phyloP scores from a whole-genome alignment of 2,113 vertebrate species.

The Theropithecus gelada region DNA sequence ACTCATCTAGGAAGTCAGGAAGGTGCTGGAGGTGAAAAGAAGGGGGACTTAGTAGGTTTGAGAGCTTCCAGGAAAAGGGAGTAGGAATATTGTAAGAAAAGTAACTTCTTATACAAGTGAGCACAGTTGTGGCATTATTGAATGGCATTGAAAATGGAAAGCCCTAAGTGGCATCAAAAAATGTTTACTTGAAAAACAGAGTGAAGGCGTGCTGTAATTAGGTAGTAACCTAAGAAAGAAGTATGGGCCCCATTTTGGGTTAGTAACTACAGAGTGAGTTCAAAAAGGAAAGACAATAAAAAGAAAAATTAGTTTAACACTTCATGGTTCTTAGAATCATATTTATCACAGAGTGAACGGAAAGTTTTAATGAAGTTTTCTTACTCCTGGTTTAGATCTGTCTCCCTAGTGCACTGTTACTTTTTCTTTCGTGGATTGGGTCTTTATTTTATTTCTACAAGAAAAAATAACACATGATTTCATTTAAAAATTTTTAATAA shows the following conservation, averaged over 20 bases:
- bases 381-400: not conserved
- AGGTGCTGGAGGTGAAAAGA: not conserved
- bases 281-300: conserved; percentile 47
- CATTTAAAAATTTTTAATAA: conserved; percentile 19
- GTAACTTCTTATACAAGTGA: not conserved
- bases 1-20: not conserved
- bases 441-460: conserved; percentile 16
- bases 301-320: not conserved
- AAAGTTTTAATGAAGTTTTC: not conserved
- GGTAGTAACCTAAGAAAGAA: not conserved
- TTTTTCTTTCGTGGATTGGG: conserved; percentile 22
- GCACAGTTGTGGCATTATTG: not conserved
- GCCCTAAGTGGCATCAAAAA: not conserved
- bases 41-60: too few species aligned
- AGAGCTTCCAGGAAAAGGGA: not conserved
- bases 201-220: not conserved
- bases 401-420: not conserved
- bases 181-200: not conserved
- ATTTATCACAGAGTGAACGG: not conserved
- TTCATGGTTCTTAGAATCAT: conserved; percentile 4
- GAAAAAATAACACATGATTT: not conserved
- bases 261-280: not conserved
- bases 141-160: conserved; percentile 7
- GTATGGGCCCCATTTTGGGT: not conserved
- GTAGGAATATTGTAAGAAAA: not conserved